A percentile compares a stretch with the other conserved stretches of the same genome.
phyloP scores from a whole-genome alignment of 2,113 vertebrate species.

The Microtus pennsylvanicus region DNA sequence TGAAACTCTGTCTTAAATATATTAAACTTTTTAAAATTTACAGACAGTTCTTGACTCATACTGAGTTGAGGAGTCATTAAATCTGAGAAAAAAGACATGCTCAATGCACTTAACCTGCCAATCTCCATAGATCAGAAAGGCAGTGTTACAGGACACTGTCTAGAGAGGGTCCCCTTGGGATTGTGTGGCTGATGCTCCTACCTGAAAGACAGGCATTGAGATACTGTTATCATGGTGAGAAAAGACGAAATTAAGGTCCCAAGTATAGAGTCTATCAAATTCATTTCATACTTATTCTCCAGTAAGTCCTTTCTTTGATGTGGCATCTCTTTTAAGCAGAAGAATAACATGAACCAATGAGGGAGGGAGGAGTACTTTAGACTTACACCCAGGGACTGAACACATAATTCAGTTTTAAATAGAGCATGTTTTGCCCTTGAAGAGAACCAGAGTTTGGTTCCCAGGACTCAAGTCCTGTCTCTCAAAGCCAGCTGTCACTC shows the following conservation, averaged over 20 bases:
- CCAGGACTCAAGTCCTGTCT: neutral
- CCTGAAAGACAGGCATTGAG: no score
- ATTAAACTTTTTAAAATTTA: neutral
- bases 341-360: neutral
- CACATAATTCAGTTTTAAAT: neutral
- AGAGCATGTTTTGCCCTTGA: neutral
- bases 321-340: neutral
- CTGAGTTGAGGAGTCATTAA: neutral
- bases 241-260: neutral
- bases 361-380: neutral
- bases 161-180: neutral
- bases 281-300: neutral
- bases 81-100: neutral
- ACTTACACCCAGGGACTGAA: neutral
- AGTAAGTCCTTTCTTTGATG: neutral
- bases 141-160: accelerated
- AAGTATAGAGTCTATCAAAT: neutral
- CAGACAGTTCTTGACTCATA: neutral
- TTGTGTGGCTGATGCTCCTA: no score
- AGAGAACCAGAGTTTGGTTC: neutral
- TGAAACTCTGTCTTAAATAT: neutral
- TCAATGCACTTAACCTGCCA: neutral
- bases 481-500: neutral
- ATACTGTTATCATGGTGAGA: neutral
- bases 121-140: neutral